phyloP scores from a whole-genome alignment of 2,113 vertebrate genomes.

The Pheucticus melanocephalus region DNA sequence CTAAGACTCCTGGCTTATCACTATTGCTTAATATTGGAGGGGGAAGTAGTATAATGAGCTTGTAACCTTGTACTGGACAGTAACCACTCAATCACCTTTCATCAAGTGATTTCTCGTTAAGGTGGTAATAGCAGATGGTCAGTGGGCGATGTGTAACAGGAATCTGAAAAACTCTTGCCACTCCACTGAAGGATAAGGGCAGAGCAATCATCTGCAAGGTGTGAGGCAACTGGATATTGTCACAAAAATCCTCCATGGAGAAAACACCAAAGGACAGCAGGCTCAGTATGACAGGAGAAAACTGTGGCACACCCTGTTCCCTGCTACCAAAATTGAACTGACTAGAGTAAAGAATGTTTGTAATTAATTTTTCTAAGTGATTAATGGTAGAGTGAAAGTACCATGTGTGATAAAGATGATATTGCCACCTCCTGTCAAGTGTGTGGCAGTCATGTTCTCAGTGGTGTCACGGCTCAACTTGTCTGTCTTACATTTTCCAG shows the following conservation, averaged over 20 bases:
- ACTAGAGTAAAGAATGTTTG: background rate
- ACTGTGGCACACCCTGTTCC: background rate
- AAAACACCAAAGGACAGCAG: background rate
- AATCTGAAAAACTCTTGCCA: conserved; percentile 3
- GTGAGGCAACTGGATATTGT: background rate
- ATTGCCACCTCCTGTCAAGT: background rate
- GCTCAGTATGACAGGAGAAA: background rate
- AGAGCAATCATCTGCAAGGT: background rate
- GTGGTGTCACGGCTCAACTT: background rate
- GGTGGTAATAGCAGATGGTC: conserved; percentile 1
- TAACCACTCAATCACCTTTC: conserved; percentile 31
- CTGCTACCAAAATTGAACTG: background rate
- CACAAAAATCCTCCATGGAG: background rate
- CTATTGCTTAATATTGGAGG: background rate
- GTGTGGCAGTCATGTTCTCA: background rate
- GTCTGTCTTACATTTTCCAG: background rate
- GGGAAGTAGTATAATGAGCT: background rate
- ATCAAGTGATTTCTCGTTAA: conserved; percentile 11
- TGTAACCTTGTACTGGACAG: background rate
- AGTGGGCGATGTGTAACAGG: background rate
- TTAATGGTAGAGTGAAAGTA: background rate
- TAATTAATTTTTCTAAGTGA: background rate
- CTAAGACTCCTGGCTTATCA: background rate
- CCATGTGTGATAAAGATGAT: background rate
- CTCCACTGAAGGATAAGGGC: background rate